These are phyloP conservation scores for Gnathonemus echidnorhynchus DNA, from an alignment of 2,113 vertebrate genomes.

Conservation along the genomic window DNA sequence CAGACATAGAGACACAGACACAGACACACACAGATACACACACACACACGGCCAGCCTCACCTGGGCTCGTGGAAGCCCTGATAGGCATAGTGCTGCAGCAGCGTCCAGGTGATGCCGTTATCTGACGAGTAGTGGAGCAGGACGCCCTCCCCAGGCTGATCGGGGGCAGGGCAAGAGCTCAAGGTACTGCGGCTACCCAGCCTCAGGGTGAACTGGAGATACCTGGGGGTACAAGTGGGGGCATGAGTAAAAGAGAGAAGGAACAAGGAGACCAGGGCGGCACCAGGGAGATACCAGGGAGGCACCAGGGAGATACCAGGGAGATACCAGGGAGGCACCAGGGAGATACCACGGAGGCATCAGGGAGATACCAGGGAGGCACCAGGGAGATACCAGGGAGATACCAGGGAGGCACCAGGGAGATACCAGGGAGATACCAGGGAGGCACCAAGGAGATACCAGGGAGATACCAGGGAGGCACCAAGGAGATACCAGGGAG, in stretches of 20 bases:
- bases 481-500: not conserved
- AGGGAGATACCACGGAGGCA: rapidly evolving
- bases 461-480: not conserved
- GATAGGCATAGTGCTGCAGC: constrained; percentile 86
- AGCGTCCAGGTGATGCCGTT: constrained; percentile 96
- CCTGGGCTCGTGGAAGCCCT: constrained; percentile 79
- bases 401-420: too few species aligned
- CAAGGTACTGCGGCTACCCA: constrained; percentile 88
- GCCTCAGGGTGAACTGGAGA: constrained; percentile 86
- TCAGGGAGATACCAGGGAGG: rapidly evolving
- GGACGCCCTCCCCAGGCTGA: constrained; percentile 88
- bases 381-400: not conserved
- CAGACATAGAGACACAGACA: not conserved
- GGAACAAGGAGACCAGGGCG: not conserved
- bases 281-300: not conserved
- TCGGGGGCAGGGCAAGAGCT: constrained; percentile 91
- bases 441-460: too few species aligned
- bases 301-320: not conserved
- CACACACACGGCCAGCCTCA: not conserved
- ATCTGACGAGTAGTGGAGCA: constrained; percentile 91
- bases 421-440: not conserved
- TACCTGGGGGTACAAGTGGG: constrained; percentile 63
- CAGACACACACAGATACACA: too few species aligned
- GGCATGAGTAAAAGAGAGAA: constrained; percentile 8
- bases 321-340: too few species aligned